A percentile compares a stretch with the other conserved stretches of the same genome.
phyloP scores from a whole-genome alignment of 2,797 vertebrate species.

The Borostomias antarcticus region DNA sequence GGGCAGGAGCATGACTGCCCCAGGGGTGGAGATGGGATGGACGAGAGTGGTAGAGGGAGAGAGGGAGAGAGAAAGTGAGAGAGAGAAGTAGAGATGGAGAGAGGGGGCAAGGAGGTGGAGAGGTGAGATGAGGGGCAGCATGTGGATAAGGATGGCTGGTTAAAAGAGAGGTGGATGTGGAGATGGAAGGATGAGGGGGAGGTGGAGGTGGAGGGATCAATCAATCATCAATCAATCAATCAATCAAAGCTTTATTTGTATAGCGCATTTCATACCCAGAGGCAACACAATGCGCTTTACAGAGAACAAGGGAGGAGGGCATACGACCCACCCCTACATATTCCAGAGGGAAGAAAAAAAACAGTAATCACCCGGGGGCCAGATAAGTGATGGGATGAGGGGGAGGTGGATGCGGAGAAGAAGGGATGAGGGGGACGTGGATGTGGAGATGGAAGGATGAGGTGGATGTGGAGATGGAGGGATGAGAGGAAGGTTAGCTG shows the following conservation, averaged over 20 bases:
- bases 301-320: no score
- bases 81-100: not conserved
- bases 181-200: not conserved
- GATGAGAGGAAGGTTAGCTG: not conserved
- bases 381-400: not conserved
- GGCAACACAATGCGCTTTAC: no score
- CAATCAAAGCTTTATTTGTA: no score
- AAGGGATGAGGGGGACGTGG: not conserved
- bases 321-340: no score
- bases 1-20: conserved; percentile 12
- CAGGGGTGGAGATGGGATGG: conserved; percentile 4
- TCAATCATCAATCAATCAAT: no score
- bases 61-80: not conserved
- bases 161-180: not conserved
- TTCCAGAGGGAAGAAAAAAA: no score
- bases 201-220: conserved; percentile 14
- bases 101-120: not conserved
- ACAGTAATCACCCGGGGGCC: no score
- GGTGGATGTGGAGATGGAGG: not conserved
- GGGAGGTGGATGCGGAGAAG: not conserved
- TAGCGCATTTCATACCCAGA: no score
- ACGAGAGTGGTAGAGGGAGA: not conserved
- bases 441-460: not conserved
- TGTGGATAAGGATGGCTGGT: not conserved
- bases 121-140: not conserved